phyloP scores from a whole-genome alignment of 2,888 invertebrate genomes.

The Nymphalis c-album region DNA sequence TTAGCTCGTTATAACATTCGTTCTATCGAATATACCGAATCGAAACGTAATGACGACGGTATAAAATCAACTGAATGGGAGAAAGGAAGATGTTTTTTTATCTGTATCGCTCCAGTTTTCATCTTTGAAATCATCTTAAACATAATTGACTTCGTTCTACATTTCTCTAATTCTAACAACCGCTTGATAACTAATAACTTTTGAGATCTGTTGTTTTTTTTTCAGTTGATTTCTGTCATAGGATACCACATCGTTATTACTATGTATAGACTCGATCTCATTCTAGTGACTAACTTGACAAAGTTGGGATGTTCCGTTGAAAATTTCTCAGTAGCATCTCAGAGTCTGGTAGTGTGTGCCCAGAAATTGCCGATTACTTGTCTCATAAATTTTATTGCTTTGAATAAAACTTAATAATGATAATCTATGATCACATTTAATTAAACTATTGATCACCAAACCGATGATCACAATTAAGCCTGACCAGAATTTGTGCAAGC shows the following conservation, averaged over 20 bases:
- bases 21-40: slow-evolving; percentile 51
- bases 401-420: too few species aligned
- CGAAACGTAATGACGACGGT: slow-evolving; percentile 44
- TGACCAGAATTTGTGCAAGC: too few species aligned
- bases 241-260: background rate
- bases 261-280: too few species aligned
- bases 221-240: background rate
- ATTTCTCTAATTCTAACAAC: slow-evolving; percentile 3
- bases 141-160: slow-evolving; percentile 1
- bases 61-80: slow-evolving; percentile 36
- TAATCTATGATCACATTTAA: too few species aligned
- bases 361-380: too few species aligned
- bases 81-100: slow-evolving; percentile 33
- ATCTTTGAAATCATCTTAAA: slow-evolving; percentile 13
- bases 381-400: too few species aligned
- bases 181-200: background rate
- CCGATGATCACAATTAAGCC: too few species aligned
- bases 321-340: too few species aligned
- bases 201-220: background rate
- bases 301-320: too few species aligned
- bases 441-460: too few species aligned
- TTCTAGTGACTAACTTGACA: too few species aligned
- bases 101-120: slow-evolving; percentile 23
- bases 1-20: slow-evolving; percentile 45
- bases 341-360: too few species aligned